Conservation (phyloP, 2,797 vertebrate genomes). For the Labroides dimidiatus region DNA sequence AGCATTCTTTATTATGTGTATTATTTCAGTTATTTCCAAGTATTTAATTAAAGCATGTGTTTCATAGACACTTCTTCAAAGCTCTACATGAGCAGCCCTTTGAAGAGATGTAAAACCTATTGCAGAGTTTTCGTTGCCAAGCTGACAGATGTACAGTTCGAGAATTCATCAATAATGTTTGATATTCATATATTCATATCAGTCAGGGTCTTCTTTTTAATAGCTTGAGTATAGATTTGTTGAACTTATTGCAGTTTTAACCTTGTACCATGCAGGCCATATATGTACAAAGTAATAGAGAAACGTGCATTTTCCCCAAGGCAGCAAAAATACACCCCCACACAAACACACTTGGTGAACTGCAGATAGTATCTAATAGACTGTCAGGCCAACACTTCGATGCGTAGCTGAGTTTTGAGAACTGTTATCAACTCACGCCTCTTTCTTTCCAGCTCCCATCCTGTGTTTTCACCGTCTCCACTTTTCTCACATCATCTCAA, state of each 20-base stretch:
- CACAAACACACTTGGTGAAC: background rate
- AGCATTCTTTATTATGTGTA: background rate
- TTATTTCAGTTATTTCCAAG: background rate
- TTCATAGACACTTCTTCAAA: background rate
- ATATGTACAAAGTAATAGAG: background rate
- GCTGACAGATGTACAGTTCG: background rate
- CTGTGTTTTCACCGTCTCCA: constrained; percentile 4
- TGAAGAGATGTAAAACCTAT: background rate
- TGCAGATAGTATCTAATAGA: constrained; percentile 21
- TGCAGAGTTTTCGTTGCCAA: background rate
- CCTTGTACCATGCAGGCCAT: constrained; percentile 7
- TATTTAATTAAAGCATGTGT: background rate
- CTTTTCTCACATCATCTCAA: constrained; percentile 11
- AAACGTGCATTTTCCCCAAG: constrained; percentile 25
- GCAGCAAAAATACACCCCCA: constrained; percentile 2
- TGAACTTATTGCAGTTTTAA: constrained; percentile 2
- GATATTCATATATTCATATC: background rate
- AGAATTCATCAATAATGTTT: background rate
- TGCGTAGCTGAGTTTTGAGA: constrained; percentile 18
- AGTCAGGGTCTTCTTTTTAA: background rate
- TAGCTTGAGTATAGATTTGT: constrained; percentile 3
- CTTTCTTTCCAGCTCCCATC: background rate
- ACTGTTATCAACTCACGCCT: constrained; percentile 30
- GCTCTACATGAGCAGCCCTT: background rate
- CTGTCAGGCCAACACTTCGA: constrained; percentile 27